Base-by-base conservation (phyloP, 1,140 invertebrate species). In the Colletes latitarsis region DNA sequence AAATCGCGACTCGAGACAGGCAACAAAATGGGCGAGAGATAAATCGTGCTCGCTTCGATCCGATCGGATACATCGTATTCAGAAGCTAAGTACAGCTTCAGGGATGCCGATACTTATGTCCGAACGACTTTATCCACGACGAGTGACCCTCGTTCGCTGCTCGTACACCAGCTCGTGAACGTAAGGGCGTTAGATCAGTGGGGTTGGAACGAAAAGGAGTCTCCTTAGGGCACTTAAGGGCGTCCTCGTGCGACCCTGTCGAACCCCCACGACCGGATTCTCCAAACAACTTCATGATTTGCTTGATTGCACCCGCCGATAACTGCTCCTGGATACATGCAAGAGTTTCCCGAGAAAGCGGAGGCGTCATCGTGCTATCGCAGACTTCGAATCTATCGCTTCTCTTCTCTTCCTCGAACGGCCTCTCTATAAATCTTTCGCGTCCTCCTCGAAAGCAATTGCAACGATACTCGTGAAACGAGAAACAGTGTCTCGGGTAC, bases 181-280 rank as follows among this genome's bases (percentile, higher is more conserved):
- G 86, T 90, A 88, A 84, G 82, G 86, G 88, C 82, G 81, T 86
- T 81, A 85, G 89, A 90, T 89, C 89, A 87, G 85, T 89, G 83
- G 89, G 88, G 88, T 87, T 85, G 87, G 83, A 86, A 89, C 88
- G 86, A 88, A 90, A 91, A 89, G 90, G 88, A 90, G 91, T 91
- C 89, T 91, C 91, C 91, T 92, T 91, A 92, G 89, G 89, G 91
- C 86, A 92, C 91, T 92, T 90, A 89, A 89, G 91, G 90, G 90
- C 88, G 86, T 90, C 87, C 89, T 90, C 86, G 74, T 86, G 89
- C 86, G 84, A 84, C 89, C 89, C 90, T 81, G 78, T 81, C 85
- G 81, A 86, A 60, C 77, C 83, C 72, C 64, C 66, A 14, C 73
- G 46, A 46, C 62, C 72, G 77, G 77, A 88, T 83, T 88, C 85